phyloP scores from a whole-genome alignment of 2,888 invertebrate genomes.

The Caenorhabditis parvicauda region DNA sequence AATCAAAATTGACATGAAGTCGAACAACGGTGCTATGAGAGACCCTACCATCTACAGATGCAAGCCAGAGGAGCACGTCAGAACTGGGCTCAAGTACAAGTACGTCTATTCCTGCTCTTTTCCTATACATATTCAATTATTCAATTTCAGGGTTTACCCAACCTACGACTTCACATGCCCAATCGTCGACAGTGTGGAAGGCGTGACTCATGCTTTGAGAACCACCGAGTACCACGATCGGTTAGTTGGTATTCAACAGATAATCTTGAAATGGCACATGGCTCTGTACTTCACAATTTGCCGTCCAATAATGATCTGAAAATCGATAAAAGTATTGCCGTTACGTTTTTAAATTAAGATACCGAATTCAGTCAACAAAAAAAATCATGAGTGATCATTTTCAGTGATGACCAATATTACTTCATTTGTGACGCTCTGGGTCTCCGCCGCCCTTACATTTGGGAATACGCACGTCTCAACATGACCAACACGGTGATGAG shows the following conservation, averaged over 20 bases:
- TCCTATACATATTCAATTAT: slow-evolving; percentile 2
- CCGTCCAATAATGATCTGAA: too few species aligned
- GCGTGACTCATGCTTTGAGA: slow-evolving; percentile 91
- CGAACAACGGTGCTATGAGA: slow-evolving; percentile 90
- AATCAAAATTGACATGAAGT: slow-evolving; percentile 95
- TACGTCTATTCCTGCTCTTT: slow-evolving; percentile 63
- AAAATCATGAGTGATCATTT: not conserved
- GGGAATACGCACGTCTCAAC: slow-evolving; percentile 92
- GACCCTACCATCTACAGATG: slow-evolving; percentile 98
- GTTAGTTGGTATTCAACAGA: slow-evolving; percentile 2
- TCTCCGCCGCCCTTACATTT: slow-evolving; percentile 85
- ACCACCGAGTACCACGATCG: slow-evolving; percentile 98
- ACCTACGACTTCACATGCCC: slow-evolving; percentile 99
- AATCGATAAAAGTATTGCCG: too few species aligned
- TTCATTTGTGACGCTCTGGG: slow-evolving; percentile 83
- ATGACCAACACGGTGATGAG: slow-evolving; percentile 97
- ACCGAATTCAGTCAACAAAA: not conserved
- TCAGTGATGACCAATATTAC: slow-evolving; percentile 85
- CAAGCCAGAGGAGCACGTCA: slow-evolving; percentile 89
- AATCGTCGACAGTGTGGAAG: slow-evolving; percentile 93
- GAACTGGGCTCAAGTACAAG: slow-evolving; percentile 92
- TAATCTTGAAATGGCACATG: too few species aligned
- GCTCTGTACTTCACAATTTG: too few species aligned
- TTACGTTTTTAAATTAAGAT: too few species aligned
- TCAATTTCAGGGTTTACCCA: slow-evolving; percentile 82